These are phyloP conservation scores for Cryptocephalus moraei DNA, from an alignment of 2,888 invertebrate genomes.

Conservation along the genomic window DNA sequence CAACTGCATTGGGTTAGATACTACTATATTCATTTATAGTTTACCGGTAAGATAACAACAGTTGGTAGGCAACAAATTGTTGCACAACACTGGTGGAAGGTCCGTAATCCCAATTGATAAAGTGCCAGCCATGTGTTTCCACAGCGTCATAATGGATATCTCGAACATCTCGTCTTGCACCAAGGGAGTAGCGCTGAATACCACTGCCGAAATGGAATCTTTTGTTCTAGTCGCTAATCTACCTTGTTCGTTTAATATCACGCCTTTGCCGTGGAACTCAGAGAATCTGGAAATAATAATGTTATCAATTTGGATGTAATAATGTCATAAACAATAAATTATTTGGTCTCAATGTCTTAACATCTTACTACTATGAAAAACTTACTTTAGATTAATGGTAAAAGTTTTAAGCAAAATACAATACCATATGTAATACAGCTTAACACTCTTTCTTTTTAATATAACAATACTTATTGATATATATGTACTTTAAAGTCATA, in stretches of 20 bases:
- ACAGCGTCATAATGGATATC: slow-evolving; percentile 55
- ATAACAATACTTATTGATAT: too few species aligned
- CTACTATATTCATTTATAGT: slow-evolving; percentile 1
- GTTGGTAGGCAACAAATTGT: slow-evolving; percentile 56
- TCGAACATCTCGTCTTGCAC: slow-evolving; percentile 71
- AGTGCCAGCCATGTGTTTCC: slow-evolving; percentile 59
- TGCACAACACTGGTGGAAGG: slow-evolving; percentile 44
- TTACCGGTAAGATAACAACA: slow-evolving; percentile 58
- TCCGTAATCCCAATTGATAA: slow-evolving; percentile 68
- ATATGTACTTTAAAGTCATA: too few species aligned
- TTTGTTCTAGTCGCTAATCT: slow-evolving; percentile 39
- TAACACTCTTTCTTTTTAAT: too few species aligned
- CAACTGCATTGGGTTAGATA: too few species aligned
- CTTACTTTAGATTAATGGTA: too few species aligned
- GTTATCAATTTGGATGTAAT: too few species aligned
- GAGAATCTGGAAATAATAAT: slow-evolving; percentile 34
- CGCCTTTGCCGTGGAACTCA: slow-evolving; percentile 60
- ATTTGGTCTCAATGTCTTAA: too few species aligned
- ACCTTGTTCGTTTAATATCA: slow-evolving; percentile 57
- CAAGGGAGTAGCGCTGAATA: slow-evolving; percentile 64
- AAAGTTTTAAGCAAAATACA: too few species aligned
- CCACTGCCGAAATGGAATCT: slow-evolving; percentile 43
- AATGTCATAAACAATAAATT: too few species aligned
- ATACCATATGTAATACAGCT: too few species aligned
- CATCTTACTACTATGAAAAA: too few species aligned